Evolutionary conservation across 2,113 vertebrate species (phyloP).

Genomic region (Pomatorhinus ruficollis): DNA sequence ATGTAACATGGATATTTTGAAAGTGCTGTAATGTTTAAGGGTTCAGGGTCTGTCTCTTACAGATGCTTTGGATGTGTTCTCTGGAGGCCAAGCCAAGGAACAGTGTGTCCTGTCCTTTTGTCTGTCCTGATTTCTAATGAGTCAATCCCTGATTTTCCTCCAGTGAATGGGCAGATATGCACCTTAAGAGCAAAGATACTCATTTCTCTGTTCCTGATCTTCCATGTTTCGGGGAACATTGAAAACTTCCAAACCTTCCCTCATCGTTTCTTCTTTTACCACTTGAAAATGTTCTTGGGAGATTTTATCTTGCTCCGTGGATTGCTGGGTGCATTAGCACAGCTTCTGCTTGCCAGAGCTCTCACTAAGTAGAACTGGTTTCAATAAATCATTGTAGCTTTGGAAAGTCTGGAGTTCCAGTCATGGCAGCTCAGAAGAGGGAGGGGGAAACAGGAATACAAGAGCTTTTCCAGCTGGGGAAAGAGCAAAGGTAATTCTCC

Average conservation of each 20-base stretch:
- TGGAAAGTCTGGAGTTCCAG: neutral
- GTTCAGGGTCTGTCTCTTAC: neutral
- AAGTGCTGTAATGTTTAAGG: neutral
- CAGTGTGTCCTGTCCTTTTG: neutral
- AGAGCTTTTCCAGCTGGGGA: neutral
- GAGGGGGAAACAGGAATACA: neutral
- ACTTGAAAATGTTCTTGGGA: conserved; percentile 20
- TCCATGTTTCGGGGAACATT: neutral
- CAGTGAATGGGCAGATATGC: neutral
- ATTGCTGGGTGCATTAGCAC: conserved; percentile 38
- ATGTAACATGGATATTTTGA: neutral
- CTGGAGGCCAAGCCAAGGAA: neutral
- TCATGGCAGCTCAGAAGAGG: neutral
- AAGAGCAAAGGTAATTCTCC: neutral
- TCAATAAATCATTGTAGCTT: conserved; percentile 44
- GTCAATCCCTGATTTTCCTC: neutral
- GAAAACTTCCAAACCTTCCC: neutral
- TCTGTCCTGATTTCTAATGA: neutral
- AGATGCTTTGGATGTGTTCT: neutral
- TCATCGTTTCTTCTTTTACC: conserved; percentile 27
- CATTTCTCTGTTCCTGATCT: neutral
- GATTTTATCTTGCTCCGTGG: conserved; percentile 30
- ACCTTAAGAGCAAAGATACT: neutral
- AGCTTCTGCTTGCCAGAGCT: conserved; percentile 20
- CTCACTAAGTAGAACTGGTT: conserved; percentile 37